Conservation (phyloP, 2,888 invertebrate genomes). For the Apocheima hispidaria region DNA sequence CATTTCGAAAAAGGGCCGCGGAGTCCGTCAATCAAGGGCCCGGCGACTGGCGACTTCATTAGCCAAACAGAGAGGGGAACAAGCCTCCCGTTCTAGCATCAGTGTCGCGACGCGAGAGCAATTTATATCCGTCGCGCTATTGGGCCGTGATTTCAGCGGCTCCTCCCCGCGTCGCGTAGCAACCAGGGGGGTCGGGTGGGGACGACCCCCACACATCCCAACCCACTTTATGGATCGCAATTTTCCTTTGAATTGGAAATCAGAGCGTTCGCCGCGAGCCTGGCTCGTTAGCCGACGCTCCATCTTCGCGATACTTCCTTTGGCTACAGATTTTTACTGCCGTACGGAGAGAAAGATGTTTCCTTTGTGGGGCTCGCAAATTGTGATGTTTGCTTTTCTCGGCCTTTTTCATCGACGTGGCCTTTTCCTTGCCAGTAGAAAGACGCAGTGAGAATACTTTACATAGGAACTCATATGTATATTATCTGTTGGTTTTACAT, state of each 20-base stretch:
- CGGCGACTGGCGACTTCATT: slow-evolving; percentile 81
- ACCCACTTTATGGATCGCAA: slow-evolving; percentile 85
- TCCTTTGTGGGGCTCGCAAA: slow-evolving; percentile 63
- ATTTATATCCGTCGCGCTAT: slow-evolving; percentile 87
- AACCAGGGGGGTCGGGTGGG: slow-evolving; percentile 77
- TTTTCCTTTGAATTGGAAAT: slow-evolving; percentile 87
- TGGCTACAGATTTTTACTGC: slow-evolving; percentile 80
- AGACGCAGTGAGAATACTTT: no score
- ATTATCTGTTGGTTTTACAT: no score
- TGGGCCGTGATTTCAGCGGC: slow-evolving; percentile 86
- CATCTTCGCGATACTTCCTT: slow-evolving; percentile 76
- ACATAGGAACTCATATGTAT: no score
- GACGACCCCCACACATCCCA: slow-evolving; percentile 61
- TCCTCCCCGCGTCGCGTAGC: slow-evolving; percentile 89
- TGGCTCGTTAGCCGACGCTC: slow-evolving; percentile 79
- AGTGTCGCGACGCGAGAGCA: slow-evolving; percentile 83
- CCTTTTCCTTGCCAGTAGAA: slow-evolving; percentile 25
- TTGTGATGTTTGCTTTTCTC: slow-evolving; percentile 67
- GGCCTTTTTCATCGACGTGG: slow-evolving; percentile 38
- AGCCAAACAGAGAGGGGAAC: slow-evolving; percentile 66
- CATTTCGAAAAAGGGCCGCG: slow-evolving; percentile 77
- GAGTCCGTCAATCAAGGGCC: slow-evolving; percentile 82
- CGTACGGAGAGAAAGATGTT: slow-evolving; percentile 73
- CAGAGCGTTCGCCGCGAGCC: slow-evolving; percentile 80
- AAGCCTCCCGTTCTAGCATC: slow-evolving; percentile 68